Conservation (phyloP, 2,113 vertebrate species). For the Noctilio leporinus region DNA sequence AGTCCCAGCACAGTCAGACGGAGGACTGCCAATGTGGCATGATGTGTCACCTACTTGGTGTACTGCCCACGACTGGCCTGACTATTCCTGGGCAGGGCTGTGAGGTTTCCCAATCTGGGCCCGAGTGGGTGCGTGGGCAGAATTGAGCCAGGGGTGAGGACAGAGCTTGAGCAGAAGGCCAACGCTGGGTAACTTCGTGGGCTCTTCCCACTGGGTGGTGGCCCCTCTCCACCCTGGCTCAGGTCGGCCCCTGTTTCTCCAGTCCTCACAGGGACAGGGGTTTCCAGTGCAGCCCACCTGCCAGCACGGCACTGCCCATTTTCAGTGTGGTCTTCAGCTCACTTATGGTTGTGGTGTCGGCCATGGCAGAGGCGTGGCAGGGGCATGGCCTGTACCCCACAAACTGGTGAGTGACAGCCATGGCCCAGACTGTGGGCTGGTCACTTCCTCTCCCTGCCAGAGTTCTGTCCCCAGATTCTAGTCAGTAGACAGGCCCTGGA, state of each 20-base stretch:
- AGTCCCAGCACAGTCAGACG: background rate
- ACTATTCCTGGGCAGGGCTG: background rate
- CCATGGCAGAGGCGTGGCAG: background rate
- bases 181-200: background rate
- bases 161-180: background rate
- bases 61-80: background rate
- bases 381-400: background rate
- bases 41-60: background rate
- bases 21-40: background rate
- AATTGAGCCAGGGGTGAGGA: background rate
- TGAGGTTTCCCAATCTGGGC: background rate
- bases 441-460: background rate
- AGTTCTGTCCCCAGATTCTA: background rate
- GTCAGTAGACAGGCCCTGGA: background rate
- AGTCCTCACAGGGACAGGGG: background rate
- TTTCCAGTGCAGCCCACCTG: background rate
- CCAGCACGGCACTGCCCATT: background rate
- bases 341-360: background rate
- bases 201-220: accelerated
- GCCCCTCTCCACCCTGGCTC: background rate
- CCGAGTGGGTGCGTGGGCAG: background rate
- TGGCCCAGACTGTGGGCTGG: background rate
- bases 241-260: background rate
- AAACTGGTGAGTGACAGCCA: background rate
- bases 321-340: background rate